Evolutionary conservation across 2,797 vertebrate species (phyloP), one percentile per base, ranked within the genome.

Genomic region (Gymnoscopelus braueri): DNA sequence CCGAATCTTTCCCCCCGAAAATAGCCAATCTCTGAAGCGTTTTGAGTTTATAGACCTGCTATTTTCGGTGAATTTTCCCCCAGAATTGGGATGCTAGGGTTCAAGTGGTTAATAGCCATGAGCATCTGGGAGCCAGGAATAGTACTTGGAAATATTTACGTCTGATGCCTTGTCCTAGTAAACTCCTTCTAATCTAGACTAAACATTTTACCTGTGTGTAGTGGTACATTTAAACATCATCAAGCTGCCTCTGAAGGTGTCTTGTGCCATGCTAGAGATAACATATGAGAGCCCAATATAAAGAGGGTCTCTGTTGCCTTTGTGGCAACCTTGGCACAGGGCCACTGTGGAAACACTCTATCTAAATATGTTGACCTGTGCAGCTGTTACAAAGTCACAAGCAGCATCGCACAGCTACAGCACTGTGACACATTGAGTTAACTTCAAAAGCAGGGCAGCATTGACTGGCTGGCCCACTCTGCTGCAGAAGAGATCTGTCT

Each of bases 291-390:
- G 26, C 26, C 26, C 26, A 2, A 35, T 44, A 44, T 44, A 10
- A 44, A 44, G 39, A 44, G 8, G 52, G 2, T 35, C 49, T 51
- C 35, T 2, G 74, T 5, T 58, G 26, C 35, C 55, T 71, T 64
- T 48, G 57, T 23, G 14, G 64, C 74, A 69, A 79, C 57, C 83
- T 88, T 84, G 79, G 85, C 67, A 77, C 67, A 69, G 59, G 79
- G 32, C 50, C 64, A 77, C 49, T 15, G 14, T 35, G 14, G 56
- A 65, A 50, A 35, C 44, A 4, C 61, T 8, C 58, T 19, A 60
- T 49, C 58, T 56, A 35, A 62, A 79, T 63, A 55, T 76, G 71
- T 59, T 58, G 48, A 68, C 56, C 23, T 39, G 19, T 52, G 56
- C 19, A 59, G 48, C 48, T 52, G 56, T 70, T 78, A 70, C 79